Evolutionary conservation across 2,797 vertebrate species (phyloP).

Genomic region (Notamacropus eugenii): DNA sequence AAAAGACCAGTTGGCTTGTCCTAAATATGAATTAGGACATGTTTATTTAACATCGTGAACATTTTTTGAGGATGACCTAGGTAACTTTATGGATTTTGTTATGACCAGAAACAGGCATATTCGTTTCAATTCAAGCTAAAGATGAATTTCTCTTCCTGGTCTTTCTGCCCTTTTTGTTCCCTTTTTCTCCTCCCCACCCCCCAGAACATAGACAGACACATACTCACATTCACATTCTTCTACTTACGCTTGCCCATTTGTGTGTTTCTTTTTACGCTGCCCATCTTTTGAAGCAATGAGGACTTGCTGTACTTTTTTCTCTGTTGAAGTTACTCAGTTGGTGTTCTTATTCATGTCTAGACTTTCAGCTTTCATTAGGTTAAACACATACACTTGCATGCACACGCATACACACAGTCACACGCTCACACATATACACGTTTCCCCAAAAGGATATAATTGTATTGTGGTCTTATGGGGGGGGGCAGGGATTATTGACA

Average conservation of each 20-base stretch:
- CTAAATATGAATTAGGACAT: neutral
- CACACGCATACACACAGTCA: neutral
- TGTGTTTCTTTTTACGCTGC: neutral
- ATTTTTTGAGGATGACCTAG: conserved; percentile 1
- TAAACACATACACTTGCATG: too few relatives aligned
- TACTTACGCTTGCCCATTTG: neutral
- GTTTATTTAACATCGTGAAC: neutral
- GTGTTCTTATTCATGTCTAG: neutral
- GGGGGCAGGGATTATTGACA: too few relatives aligned
- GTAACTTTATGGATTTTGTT: neutral
- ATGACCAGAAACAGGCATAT: too few relatives aligned
- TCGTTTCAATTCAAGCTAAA: neutral
- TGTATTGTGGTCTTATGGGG: neutral
- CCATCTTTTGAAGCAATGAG: neutral
- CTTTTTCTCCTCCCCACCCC: neutral
- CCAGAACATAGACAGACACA: neutral
- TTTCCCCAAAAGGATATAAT: neutral
- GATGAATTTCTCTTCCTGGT: neutral
- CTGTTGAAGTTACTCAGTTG: neutral
- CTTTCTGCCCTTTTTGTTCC: too few relatives aligned
- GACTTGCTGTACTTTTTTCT: neutral
- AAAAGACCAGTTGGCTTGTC: neutral
- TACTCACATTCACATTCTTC: neutral
- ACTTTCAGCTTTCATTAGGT: neutral
- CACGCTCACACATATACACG: neutral